Conservation (phyloP, 2,888 invertebrate genomes). For the Frankliniella fusca region DNA sequence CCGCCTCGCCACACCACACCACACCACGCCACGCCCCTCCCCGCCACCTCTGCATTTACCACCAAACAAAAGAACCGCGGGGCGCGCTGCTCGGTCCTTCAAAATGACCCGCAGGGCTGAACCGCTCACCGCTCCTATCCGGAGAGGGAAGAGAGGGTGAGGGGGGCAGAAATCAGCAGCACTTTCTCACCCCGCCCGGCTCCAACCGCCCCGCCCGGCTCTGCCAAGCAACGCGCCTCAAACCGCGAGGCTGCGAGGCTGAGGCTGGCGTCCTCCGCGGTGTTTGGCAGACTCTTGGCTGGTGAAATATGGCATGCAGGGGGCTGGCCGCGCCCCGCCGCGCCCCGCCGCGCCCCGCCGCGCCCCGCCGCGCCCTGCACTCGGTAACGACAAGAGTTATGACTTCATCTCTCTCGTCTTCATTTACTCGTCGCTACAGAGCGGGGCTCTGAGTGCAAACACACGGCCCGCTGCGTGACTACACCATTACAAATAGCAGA, state of each 20-base stretch:
- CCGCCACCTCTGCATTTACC: too few species aligned
- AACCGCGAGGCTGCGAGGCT: too few species aligned
- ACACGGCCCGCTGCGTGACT: neutral
- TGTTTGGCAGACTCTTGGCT: conserved; percentile 21
- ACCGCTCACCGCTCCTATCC: neutral
- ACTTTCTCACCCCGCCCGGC: too few species aligned
- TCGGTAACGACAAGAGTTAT: conserved; percentile 12
- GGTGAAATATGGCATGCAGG: neutral
- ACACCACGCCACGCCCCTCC: too few species aligned
- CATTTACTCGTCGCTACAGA: neutral
- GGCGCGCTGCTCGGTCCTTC: neutral
- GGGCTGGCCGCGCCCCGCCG: neutral
- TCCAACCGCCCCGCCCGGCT: too few species aligned
- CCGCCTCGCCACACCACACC: too few species aligned
- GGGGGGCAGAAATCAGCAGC: neutral
- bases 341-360: neutral
- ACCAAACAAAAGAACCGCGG: neutral
- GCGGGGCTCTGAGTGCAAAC: too few species aligned
- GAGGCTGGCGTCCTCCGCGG: neutral
- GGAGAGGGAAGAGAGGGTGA: neutral
- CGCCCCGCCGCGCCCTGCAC: neutral
- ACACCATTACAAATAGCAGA: neutral
- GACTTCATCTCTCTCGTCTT: conserved; percentile 12
- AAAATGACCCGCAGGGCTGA: neutral
- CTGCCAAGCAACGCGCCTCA: too few species aligned